Percentiles rank a stretch among this genome's conserved stretches.
These are phyloP conservation scores for Drosophila athabasca DNA, from an alignment of 1,140 invertebrate genomes.

Conservation along the genomic window DNA sequence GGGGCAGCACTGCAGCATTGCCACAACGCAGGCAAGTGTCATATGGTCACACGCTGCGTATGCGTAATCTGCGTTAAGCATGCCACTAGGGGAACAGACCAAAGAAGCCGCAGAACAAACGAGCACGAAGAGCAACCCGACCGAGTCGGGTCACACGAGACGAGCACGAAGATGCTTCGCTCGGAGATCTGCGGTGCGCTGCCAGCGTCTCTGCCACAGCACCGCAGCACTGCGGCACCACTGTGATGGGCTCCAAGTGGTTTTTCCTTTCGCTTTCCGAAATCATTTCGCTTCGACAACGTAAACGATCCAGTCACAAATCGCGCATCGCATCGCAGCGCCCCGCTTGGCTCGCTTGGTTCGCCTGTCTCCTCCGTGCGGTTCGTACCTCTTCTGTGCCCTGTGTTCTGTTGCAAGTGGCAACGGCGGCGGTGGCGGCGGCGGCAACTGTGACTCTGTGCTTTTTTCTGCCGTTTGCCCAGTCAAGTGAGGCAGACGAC, in stretches of 20 bases:
- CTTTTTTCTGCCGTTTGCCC: conserved; percentile 55
- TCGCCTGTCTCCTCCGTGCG: conserved; percentile 64
- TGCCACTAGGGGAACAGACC: conserved; percentile 23
- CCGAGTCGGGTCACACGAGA: conserved; percentile 5
- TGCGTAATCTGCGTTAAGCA: conserved; percentile 77
- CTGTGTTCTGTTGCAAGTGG: conserved; percentile 22
- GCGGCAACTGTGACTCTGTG: conserved; percentile 42
- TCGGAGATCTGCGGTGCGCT: conserved; percentile 26
- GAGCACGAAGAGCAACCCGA: conserved; percentile 3
- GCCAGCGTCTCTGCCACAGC: conserved; percentile 14
- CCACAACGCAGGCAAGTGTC: conserved; percentile 26
- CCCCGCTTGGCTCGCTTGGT: conserved; percentile 51
- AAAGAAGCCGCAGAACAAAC: conserved; percentile 32
- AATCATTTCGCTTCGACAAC: conserved; percentile 83
- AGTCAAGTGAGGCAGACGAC: conserved; percentile 65
- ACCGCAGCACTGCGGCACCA: conserved; percentile 25
- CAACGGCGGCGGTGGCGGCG: too few species aligned
- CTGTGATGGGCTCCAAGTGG: conserved; percentile 78
- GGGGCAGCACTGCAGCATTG: too few species aligned
- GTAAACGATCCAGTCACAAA: conserved; percentile 83
- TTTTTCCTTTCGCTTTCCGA: conserved; percentile 83
- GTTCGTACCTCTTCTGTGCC: conserved; percentile 52
- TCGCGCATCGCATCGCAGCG: conserved; percentile 75
- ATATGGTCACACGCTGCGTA: conserved; percentile 70
- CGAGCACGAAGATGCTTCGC: conserved; percentile 31